A percentile compares a stretch with the other conserved stretches of the same genome.
These are phyloP conservation scores for Corythoichthys intestinalis DNA, from an alignment of 2,113 vertebrate genomes.

Conservation along the genomic window DNA sequence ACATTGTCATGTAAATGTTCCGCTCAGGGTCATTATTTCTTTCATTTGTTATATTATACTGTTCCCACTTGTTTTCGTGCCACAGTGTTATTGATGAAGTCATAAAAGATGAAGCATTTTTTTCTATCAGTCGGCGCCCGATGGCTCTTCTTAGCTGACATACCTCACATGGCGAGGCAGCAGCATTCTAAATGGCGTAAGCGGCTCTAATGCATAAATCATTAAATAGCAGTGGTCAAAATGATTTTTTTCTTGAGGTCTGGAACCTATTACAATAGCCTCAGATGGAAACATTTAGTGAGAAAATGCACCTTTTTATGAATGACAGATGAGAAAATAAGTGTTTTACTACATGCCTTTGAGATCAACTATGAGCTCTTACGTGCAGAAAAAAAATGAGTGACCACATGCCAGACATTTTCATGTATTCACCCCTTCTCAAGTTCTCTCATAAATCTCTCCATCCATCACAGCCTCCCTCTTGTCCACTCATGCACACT, in stretches of 20 bases:
- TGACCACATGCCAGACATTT: constrained; percentile 22
- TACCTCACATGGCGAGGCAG: constrained; percentile 21
- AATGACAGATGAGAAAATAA: constrained; percentile 11
- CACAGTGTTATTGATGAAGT: not conserved
- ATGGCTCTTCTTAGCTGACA: constrained; percentile 32
- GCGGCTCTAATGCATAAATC: constrained; percentile 27
- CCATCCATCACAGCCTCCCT: constrained; percentile 25
- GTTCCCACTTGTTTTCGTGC: not conserved
- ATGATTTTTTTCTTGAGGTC: constrained; percentile 12
- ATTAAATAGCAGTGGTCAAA: constrained; percentile 16
- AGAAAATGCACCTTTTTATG: constrained; percentile 12
- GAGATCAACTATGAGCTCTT: not conserved
- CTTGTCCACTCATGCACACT: not conserved
- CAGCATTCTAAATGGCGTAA: constrained; percentile 6
- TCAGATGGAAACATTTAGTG: constrained; percentile 11
- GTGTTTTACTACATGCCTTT: not conserved
- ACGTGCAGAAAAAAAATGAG: not conserved
- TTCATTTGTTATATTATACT: not conserved
- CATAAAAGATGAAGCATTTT: constrained; percentile 9
- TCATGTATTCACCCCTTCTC: constrained; percentile 32
- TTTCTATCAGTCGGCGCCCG: constrained; percentile 36
- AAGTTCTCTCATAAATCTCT: constrained; percentile 14
- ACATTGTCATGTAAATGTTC: constrained; percentile 1
- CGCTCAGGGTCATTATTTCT: not conserved
- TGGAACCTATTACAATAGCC: not conserved